Evolutionary conservation across 2,113 vertebrate species (phyloP), one percentile per base, ranked within the genome.

Genomic region (Microtus pennsylvanicus): DNA sequence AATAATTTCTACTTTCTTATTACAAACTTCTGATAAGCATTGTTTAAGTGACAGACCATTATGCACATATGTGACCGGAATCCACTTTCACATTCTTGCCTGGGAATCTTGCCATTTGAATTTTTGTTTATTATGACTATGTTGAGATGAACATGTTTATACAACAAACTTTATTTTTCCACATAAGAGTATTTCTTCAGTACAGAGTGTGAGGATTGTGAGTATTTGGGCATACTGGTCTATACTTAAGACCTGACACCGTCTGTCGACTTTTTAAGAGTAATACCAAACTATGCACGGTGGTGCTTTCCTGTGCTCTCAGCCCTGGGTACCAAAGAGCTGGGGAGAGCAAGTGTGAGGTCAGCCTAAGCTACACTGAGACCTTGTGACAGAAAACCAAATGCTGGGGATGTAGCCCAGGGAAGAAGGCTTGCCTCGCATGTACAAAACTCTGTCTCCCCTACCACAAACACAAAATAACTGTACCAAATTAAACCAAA

Each of bases 41-140:
- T 16, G 63, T 90, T 78, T n/a, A 47, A 75, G 61, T 74, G 61
- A 65, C 88, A 91, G 50, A 11, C 3, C 88, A 65, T 88, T 45
- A 75, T 24, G 65, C 72, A 69, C 74, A 82, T 7, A 47, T 74
- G 19, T 70, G 63, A n/a, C 8, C 63, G 5, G 76, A 50, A 86
- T 81, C 91, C 76, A 50, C 45, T 52, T 87, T 38, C 85, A 80
- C 17, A 45, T 80, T 88, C 78, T 85, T 96, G 45, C 55, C 33
- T 77, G 82, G 82, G 55, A 67, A 55, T 67, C 12, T 45, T 63
- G 14, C 19, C 47, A 3, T 42, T 72, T 85, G 72, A 38, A n/a
- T 75, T 90, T 78, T 87, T 87, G 58, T 78, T 16, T 52, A 76
- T 95, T 87, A 58, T 28, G 67, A 89, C 74, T 85, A 30, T 38